phyloP scores from a whole-genome alignment of 2,113 vertebrate genomes.

The Eleginops maclovinus region DNA sequence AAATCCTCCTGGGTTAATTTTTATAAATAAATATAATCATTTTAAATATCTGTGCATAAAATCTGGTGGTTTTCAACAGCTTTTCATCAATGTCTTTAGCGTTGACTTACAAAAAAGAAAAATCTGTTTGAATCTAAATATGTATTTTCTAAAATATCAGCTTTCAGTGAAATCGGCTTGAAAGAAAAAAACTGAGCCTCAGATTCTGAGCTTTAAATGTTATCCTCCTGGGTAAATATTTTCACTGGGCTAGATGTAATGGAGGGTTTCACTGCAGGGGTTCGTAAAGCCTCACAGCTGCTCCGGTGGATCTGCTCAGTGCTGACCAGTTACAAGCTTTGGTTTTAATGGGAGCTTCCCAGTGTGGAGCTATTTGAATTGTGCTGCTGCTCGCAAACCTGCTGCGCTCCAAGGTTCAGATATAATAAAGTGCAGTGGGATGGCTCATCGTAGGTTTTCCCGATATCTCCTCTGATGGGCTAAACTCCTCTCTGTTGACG shows the following conservation, averaged over 20 bases:
- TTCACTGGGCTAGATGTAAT: background rate
- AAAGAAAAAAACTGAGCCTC: background rate
- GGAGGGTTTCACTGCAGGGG: conserved; percentile 18
- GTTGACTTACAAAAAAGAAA: too few relatives aligned
- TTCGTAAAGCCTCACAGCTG: conserved; percentile 23
- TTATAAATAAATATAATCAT: too few relatives aligned
- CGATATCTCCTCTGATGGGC: conserved; percentile 7
- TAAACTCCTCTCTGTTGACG: conserved; percentile 47
- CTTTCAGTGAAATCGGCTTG: background rate
- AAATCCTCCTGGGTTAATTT: too few relatives aligned
- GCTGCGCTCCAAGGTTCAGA: conserved; percentile 47
- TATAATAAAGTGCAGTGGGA: conserved; percentile 50
- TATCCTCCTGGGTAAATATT: conserved; percentile 6
- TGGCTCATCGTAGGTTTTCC: conserved; percentile 32
- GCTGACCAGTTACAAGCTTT: conserved; percentile 49
- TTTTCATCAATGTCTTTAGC: too few relatives aligned
- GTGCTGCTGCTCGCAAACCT: conserved; percentile 23
- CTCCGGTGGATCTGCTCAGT: conserved; percentile 23
- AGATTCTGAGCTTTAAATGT: background rate
- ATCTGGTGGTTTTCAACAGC: too few relatives aligned
- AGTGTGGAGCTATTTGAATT: conserved; percentile 38
- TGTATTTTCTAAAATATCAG: too few relatives aligned
- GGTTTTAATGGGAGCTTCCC: conserved; percentile 46
- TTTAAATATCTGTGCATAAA: too few relatives aligned
- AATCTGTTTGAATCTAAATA: background rate